Percentiles rank a stretch among this genome's conserved stretches.
Evolutionary conservation across 2,888 invertebrate genomes (phyloP).

Genomic region (Watsonalla cultraria): DNA sequence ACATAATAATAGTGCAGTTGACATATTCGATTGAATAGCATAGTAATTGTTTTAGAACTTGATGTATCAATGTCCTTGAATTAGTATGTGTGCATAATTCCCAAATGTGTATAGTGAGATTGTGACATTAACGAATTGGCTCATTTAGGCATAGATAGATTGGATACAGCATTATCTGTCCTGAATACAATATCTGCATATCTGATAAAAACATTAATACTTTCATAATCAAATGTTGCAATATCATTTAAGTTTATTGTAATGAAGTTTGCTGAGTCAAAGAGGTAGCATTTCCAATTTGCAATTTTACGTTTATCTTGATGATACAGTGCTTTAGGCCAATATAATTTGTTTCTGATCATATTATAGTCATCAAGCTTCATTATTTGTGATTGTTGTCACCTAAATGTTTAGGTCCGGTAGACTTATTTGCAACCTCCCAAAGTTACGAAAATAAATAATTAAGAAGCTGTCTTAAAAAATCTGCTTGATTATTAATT

Average conservation of each 20-base stretch:
- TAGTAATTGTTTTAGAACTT: background rate
- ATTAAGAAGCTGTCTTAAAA: too few species aligned
- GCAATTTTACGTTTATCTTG: too few species aligned
- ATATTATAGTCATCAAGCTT: background rate
- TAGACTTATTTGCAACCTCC: background rate
- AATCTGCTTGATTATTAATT: background rate
- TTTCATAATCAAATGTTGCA: conserved; percentile 17
- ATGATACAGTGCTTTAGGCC: too few species aligned
- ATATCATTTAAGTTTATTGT: conserved; percentile 13
- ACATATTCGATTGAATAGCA: background rate
- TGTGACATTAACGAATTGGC: conserved; percentile 1
- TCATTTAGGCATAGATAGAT: background rate
- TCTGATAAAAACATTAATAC: conserved; percentile 6
- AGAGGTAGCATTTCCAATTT: too few species aligned
- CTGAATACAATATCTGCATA: background rate
- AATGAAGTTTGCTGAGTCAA: background rate
- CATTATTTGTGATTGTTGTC: background rate
- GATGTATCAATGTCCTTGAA: background rate
- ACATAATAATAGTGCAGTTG: background rate
- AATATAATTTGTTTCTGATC: background rate
- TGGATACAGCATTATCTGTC: background rate
- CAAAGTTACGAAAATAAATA: background rate
- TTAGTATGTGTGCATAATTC: background rate
- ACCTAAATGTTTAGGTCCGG: background rate
- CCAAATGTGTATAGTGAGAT: background rate